Base-by-base conservation (phyloP, 2,113 vertebrate species). In the Urocolius indicus region DNA sequence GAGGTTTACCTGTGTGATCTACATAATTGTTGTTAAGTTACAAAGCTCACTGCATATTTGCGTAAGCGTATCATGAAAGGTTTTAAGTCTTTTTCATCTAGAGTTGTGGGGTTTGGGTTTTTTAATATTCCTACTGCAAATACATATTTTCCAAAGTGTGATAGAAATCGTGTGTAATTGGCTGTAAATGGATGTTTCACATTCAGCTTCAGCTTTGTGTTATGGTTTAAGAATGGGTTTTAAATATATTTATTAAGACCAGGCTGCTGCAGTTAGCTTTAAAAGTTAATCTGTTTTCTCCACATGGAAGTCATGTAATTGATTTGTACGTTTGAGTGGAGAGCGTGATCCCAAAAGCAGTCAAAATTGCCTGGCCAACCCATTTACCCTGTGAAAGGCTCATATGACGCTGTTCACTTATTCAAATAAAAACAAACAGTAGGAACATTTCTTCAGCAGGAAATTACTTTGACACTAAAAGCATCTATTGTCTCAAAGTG, bases 281-380 rank as follows among this genome's bases (percentile, higher is more conserved):
- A 30, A 80, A 77, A 80, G 49, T 86, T 52, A 86, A 86, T 94
- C 54, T 10, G 1, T 73, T 96, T 95, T 92, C 94, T 95, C 89
- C 86, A 72, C 89, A 80, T 89, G 94, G 63, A 88, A 94, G 27
- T 71, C 51, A 48, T 38, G n/a, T 19, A 92, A 92, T 84, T 18
- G 9, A 74, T 83, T 83, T 80, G 45, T 85, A 57, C 45, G 29
- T 87, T 48, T 46, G 32, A 88, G 63, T 26, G n/a, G 72, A 84
- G 30, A 91, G 41, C 14, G 26, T 30, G 79, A 66, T 76, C 63
- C 61, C 46, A 48, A 49, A 83, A 95, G 61, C 58, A 88, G 63
- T 45, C 62, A 62, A 43, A 92, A 80, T 45, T 84, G 63, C 86
- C n/a, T 30, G 34, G 59, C 59, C 79, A 76, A 12, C 49, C 74